These are phyloP conservation scores for Fregata magnificens DNA, from an alignment of 2,113 vertebrate species.

Conservation along the genomic window DNA sequence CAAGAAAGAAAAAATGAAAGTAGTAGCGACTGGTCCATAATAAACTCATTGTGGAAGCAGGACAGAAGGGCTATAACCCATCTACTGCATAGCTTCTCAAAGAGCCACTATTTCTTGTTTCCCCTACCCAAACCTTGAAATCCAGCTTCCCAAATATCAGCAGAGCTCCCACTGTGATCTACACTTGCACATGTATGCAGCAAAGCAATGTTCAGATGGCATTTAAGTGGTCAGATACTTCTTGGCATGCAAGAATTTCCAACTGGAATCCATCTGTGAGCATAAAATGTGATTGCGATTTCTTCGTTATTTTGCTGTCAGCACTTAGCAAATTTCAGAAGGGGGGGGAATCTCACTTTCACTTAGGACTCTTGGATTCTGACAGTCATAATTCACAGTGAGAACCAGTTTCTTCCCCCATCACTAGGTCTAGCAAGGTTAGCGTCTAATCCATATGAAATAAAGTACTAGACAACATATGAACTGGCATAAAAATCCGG, in stretches of 20 bases:
- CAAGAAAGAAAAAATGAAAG: not conserved
- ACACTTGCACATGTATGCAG: not conserved
- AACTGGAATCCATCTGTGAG: not conserved
- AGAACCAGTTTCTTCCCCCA: not conserved
- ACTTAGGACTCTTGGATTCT: not conserved
- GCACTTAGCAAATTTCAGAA: not conserved
- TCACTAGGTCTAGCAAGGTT: not conserved
- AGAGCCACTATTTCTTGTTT: not conserved
- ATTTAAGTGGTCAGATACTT: not conserved
- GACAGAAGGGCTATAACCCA: not conserved
- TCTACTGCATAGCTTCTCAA: not conserved
- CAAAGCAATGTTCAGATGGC: not conserved
- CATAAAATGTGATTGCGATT: not conserved
- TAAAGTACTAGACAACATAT: not conserved
- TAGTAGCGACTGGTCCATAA: not conserved
- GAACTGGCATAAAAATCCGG: not conserved
- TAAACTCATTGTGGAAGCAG: not conserved
- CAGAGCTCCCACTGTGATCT: not conserved
- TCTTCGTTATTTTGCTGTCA: not conserved
- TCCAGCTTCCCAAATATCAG: not conserved
- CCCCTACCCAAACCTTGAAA: not conserved
- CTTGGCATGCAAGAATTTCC: not conserved
- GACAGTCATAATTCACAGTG: not conserved
- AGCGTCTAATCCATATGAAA: not conserved
- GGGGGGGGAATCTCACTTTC: not conserved